Evolutionary conservation across 2,113 vertebrate genomes (phyloP).

Genomic region (Grantiella picta): DNA sequence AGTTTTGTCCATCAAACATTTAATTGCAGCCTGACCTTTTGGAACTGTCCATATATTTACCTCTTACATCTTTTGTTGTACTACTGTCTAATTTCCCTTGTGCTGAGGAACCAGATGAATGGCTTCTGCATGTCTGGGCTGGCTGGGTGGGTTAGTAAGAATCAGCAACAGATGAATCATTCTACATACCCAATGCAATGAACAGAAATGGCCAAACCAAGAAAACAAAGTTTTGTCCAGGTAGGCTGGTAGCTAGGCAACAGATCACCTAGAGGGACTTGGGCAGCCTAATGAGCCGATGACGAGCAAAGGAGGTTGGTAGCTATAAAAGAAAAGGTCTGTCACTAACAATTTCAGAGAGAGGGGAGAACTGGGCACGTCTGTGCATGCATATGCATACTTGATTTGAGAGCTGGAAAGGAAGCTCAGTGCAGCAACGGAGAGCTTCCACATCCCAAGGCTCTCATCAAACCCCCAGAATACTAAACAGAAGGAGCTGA

Average conservation of each 20-base stretch:
- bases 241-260: constrained; percentile 2
- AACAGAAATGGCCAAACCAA: constrained; percentile 1
- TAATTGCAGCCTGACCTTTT: neutral
- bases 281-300: neutral
- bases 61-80: neutral
- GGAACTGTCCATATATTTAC: neutral
- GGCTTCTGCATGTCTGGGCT: constrained; percentile 5
- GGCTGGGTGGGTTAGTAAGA: neutral
- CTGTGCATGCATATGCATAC: neutral
- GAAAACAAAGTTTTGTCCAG: constrained; percentile 3
- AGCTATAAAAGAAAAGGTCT: neutral
- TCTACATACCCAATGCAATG: neutral
- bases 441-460: neutral
- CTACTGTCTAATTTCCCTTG: neutral
- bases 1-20: neutral
- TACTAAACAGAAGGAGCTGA: neutral
- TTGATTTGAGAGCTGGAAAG: neutral
- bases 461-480: neutral
- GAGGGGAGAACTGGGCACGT: neutral
- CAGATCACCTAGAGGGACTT: neutral
- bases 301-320: neutral
- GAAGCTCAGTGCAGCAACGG: neutral
- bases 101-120: neutral
- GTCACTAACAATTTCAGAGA: neutral
- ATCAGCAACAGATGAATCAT: constrained; percentile 10